Conservation (phyloP, 2,797 vertebrate species). For the Eurystomus glaucurus region DNA sequence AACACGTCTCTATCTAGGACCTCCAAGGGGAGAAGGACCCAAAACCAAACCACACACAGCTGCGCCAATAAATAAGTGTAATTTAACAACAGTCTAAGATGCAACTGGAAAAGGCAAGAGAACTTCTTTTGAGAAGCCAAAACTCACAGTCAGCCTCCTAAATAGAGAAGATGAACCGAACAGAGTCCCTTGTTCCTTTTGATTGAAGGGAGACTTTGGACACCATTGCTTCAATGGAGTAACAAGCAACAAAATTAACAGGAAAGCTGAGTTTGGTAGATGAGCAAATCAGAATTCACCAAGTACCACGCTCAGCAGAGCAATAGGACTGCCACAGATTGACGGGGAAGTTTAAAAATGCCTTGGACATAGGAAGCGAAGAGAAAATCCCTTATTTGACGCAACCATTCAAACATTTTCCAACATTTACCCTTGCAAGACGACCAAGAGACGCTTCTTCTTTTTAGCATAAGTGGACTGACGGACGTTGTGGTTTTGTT, state of each 20-base stretch:
- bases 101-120: background rate
- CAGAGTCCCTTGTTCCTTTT: rapidly evolving
- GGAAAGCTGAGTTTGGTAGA: background rate
- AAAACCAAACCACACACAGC: background rate
- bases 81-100: background rate
- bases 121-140: background rate
- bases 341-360: background rate
- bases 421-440: slow-evolving; percentile 90
- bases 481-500: slow-evolving; percentile 77
- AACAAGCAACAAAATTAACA: background rate
- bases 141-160: background rate
- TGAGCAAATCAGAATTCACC: rapidly evolving
- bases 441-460: slow-evolving; percentile 87
- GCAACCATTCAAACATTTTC: background rate
- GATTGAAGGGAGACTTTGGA: rapidly evolving
- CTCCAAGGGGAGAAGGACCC: rapidly evolving
- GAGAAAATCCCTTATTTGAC: background rate
- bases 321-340: background rate
- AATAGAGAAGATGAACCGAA: background rate
- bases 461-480: slow-evolving; percentile 62
- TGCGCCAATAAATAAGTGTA: background rate
- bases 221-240: background rate
- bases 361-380: background rate
- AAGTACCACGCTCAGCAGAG: rapidly evolving
- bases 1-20: background rate